Base-by-base conservation (phyloP, 2,113 vertebrate genomes). In the Phyllopteryx taeniolatus region DNA sequence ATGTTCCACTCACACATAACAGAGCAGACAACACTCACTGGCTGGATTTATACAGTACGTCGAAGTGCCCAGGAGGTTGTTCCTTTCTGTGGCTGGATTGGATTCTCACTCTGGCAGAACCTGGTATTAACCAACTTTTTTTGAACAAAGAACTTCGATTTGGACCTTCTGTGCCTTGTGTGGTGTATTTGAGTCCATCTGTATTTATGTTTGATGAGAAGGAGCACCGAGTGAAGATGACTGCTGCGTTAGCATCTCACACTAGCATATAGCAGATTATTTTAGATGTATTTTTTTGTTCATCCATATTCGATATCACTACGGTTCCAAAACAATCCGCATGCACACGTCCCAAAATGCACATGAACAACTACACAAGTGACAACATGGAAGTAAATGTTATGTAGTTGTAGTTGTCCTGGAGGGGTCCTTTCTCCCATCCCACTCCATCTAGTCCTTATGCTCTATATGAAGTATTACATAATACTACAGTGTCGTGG, bases 261-360 rank as follows among this genome's bases (percentile, higher is more conserved):
- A 19, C 12, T 35, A 3, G 59, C 2, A 27, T 35, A 60, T 15
- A 35, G 15, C 31, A 35, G 13, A 35, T 61, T 61, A 17, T 59
- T 59, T 59, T 14, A 31, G 15, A 39, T 17, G 59, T 8, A 8
- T 61, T 33, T 35, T 61, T 35, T 8, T 13, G 13, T 61, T 61
- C 31, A 35, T 10, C 56, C 31, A 35, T 35, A 35, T 61, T 27
- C 14, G 31, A 35, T 60, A 17, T 33, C 27, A 17, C 59, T 35
- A 31, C 59, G 59, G 31, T 35, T 61, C 35, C 31, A 35, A 61
- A 35, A 61, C 31, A 61, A 35, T 6, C 56, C 22, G 1, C 22
- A 31, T 14, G 56, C 71, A 67, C 51, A 39, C 59, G 57, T 68
- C 72, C 51, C 60, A 61, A 74, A 67, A 64, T 63, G 44, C 72